Percentiles rank a stretch among this genome's conserved stretches.
phyloP scores from a whole-genome alignment of 2,797 vertebrate genomes.

The Chlorospingus flavigularis region DNA sequence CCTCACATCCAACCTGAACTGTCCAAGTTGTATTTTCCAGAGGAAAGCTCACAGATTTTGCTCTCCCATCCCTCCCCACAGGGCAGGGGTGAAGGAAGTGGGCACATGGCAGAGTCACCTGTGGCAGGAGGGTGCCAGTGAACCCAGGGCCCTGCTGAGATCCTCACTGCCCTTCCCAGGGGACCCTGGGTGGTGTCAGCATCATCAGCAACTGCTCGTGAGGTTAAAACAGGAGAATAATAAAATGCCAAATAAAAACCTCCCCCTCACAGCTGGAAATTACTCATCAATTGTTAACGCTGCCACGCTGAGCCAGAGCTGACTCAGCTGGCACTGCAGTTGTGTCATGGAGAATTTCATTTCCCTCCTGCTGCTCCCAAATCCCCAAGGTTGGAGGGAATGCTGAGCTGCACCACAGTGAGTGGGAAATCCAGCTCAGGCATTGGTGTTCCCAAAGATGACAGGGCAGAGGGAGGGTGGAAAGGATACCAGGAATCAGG shows the following conservation, averaged over 20 bases:
- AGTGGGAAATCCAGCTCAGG: conserved; percentile 33
- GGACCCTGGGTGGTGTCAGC: not conserved
- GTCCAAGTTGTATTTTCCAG: not conserved
- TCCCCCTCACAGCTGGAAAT: conserved; percentile 76
- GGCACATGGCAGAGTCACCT: not conserved
- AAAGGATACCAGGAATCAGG: not conserved
- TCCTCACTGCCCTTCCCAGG: not conserved
- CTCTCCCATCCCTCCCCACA: not conserved
- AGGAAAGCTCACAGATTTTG: not conserved
- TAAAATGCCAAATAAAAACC: conserved; percentile 11
- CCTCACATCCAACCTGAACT: not conserved
- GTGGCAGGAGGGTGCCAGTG: not conserved
- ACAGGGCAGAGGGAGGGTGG: not conserved
- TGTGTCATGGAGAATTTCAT: conserved; percentile 47
- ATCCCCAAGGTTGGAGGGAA: not conserved
- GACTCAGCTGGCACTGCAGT: conserved; percentile 70
- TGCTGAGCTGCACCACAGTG: not conserved
- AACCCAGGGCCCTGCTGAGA: not conserved
- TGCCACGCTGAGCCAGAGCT: conserved; percentile 54
- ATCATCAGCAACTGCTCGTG: conserved; percentile 52
- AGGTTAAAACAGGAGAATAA: conserved; percentile 51
- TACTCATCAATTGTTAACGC: conserved; percentile 75
- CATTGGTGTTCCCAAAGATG: not conserved
- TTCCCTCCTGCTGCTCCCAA: conserved; percentile 54
- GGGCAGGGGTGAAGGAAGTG: not conserved